Conservation (phyloP, 1,140 invertebrate species). For the Lucilia sericata region DNA sequence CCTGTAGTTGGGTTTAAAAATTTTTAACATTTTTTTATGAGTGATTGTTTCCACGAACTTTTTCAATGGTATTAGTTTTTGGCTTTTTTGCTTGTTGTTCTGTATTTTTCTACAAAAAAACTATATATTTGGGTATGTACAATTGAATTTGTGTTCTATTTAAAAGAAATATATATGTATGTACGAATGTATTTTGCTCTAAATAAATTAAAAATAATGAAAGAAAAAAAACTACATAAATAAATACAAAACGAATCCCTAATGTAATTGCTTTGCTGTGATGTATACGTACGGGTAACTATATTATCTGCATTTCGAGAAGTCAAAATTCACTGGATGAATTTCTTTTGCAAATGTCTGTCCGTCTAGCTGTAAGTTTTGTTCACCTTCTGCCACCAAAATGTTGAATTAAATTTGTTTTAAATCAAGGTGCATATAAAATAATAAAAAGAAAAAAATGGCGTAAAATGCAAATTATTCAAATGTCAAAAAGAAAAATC, state of each 20-base stretch:
- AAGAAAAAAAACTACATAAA: not conserved
- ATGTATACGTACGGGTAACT: not conserved
- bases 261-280: conserved; percentile 1
- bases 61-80: too few species aligned
- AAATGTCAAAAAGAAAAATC: not conserved
- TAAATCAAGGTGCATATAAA: not conserved
- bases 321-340: not conserved
- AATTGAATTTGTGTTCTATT: too few species aligned
- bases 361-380: not conserved
- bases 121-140: too few species aligned
- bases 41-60: too few species aligned
- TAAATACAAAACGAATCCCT: not conserved
- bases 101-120: too few species aligned
- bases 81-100: too few species aligned
- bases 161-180: too few species aligned
- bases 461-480: conserved; percentile 15
- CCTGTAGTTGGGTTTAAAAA: too few species aligned
- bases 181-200: too few species aligned
- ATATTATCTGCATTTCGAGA: not conserved
- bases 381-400: not conserved
- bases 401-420: conserved; percentile 11
- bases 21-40: too few species aligned
- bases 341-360: not conserved
- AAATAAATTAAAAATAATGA: too few species aligned
- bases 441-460: not conserved